Evolutionary conservation across 2,888 invertebrate species (phyloP), one percentile per base, ranked within the genome.

Genomic region (Euphydryas editha): DNA sequence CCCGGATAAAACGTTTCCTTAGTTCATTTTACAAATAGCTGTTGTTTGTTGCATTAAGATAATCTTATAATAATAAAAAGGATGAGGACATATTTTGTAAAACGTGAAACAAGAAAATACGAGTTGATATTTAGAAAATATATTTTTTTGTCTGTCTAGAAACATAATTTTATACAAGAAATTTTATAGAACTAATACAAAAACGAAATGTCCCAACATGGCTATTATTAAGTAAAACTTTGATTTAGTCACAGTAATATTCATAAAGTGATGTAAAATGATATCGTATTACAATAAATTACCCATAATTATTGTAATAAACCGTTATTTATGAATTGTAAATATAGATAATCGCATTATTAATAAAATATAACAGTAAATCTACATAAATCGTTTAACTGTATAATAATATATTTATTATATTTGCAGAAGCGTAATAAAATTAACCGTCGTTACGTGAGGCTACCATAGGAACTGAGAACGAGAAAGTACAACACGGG

Each of bases 381-480:
- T 54, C 36, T 54, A 10, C 17, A 54, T 36, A 54, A 30, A 54
- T 54, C 54, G 36, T 8, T 17, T 54, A 1, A 30, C 18, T 24
- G 24, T 51, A 36, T 54, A 54, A 54, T 36, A 54, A 30, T 30
- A 36, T 54, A 54, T 54, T 54, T 58, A 51, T 58, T 51, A 57
- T 17, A 51, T 42, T 63, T 63, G 58, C 64, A 68, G 61, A 58
- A 64, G 60, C 60, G 47, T 51, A 58, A 63, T 51, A 60, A 54
- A 68, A 60, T 64, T 68, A 71, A 66, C 61, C 59, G 64, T 59
- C 58, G 67, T 73, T 72, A 72, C 66, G 64, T 59, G 65, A 62
- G 64, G 47, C 61, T 65, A 68, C 59, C 36, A 54, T 54, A 24
- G 49, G 24, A 24, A 51, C 49, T 49, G 15, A 49, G 49, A 21